phyloP scores from a whole-genome alignment of 2,113 vertebrate species.

The Neodon shergylaensis region DNA sequence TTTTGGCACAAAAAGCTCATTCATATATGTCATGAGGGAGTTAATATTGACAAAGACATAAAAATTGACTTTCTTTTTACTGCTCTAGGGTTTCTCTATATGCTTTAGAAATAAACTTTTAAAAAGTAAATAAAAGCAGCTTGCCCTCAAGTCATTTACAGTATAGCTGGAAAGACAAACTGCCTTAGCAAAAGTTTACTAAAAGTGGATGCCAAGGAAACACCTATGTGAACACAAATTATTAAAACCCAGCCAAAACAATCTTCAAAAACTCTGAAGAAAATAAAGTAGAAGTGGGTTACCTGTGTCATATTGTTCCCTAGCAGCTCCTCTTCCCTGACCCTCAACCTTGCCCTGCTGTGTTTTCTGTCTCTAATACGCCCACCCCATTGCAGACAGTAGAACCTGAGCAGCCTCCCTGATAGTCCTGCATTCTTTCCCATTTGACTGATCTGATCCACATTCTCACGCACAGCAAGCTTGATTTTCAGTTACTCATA shows the following conservation, averaged over 20 bases:
- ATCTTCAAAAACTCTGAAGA: neutral
- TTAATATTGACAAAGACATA: slow-evolving; percentile 17
- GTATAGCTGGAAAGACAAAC: slow-evolving; percentile 7
- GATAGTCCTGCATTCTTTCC: neutral
- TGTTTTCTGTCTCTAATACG: neutral
- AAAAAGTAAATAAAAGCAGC: neutral
- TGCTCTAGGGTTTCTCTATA: neutral
- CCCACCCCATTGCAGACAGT: neutral
- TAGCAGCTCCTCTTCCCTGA: neutral
- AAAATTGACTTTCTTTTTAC: neutral
- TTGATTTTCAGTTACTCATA: slow-evolving; percentile 42
- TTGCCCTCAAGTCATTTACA: neutral
- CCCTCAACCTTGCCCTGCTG: neutral
- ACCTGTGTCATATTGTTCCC: neutral
- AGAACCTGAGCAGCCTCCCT: neutral
- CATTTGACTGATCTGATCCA: slow-evolving; percentile 19
- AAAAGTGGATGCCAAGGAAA: neutral
- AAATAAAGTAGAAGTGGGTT: neutral
- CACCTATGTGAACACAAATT: slow-evolving; percentile 3
- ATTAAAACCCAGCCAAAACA: slow-evolving; percentile 16
- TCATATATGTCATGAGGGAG: neutral
- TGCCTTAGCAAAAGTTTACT: slow-evolving; percentile 16
- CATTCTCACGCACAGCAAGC: slow-evolving; percentile 29
- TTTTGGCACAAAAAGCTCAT: neutral
- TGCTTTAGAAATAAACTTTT: neutral